Conservation (phyloP, 2,797 vertebrate species). For the Tragopan temminckii region DNA sequence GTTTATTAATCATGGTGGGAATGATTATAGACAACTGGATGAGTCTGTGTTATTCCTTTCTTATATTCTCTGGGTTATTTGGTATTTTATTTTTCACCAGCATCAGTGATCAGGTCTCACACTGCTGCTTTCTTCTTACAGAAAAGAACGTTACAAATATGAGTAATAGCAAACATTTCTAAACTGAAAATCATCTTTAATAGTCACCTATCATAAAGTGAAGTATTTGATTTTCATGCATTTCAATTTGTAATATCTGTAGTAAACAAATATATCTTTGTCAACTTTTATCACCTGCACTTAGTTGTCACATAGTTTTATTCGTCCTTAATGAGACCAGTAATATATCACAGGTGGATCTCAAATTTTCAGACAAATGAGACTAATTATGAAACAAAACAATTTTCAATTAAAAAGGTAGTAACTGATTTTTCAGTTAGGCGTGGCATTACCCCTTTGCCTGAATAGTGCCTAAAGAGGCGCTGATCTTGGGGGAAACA, state of each 20-base stretch:
- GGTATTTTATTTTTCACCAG: not conserved
- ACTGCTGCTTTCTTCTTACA: not conserved
- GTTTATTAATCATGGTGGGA: not conserved
- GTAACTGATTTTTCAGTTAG: not conserved
- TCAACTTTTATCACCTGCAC: not conserved
- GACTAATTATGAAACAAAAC: not conserved
- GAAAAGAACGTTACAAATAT: not conserved
- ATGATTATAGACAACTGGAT: not conserved
- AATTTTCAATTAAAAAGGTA: not conserved
- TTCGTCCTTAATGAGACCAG: not conserved
- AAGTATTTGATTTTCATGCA: slow-evolving; percentile 14
- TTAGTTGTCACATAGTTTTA: not conserved
- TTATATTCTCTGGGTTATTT: not conserved
- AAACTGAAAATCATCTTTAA: not conserved
- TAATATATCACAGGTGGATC: not conserved
- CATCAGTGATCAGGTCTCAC: not conserved
- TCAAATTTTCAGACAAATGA: not conserved
- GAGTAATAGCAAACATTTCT: not conserved
- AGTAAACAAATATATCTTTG: not conserved
- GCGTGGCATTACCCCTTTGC: not conserved
- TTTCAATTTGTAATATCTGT: not conserved
- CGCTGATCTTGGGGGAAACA: not conserved
- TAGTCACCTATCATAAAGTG: not conserved
- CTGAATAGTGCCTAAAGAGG: not conserved
- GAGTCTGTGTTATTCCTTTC: not conserved